These are phyloP conservation scores for Bovichtus diacanthus DNA, from an alignment of 2,797 vertebrate genomes.

Conservation along the genomic window DNA sequence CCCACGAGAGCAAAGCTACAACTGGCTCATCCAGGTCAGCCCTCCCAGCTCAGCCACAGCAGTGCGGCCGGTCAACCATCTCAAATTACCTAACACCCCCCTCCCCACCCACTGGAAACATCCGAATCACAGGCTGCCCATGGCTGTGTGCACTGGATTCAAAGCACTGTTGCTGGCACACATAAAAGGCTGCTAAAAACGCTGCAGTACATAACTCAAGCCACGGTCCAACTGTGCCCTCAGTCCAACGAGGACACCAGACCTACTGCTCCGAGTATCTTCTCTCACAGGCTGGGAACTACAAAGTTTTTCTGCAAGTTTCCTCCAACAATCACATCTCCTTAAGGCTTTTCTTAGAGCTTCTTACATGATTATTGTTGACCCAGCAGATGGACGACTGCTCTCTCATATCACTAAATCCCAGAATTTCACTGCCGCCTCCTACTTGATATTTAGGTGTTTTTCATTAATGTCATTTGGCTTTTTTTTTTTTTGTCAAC, in stretches of 20 bases:
- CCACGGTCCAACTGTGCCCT: conserved; percentile 12
- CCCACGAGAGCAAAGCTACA: conserved; percentile 25
- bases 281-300: neutral
- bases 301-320: conserved; percentile 11
- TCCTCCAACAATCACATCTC: conserved; percentile 15
- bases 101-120: conserved; percentile 26
- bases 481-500: conserved; percentile 36
- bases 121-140: conserved; percentile 33
- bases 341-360: neutral
- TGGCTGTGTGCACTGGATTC: conserved; percentile 48
- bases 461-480: conserved; percentile 35
- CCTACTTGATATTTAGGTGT: conserved; percentile 37
- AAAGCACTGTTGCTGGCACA: conserved; percentile 41
- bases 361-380: neutral
- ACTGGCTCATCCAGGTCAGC: conserved; percentile 55
- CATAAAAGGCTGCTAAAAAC: conserved; percentile 33
- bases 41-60: conserved; percentile 39
- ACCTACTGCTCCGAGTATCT: neutral
- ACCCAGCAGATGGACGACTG: neutral
- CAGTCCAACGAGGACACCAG: conserved; percentile 15
- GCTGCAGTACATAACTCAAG: conserved; percentile 34
- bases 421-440: conserved; percentile 38
- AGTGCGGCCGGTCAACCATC: conserved; percentile 54
- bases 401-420: conserved; percentile 22
- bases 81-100: conserved; percentile 48